These are phyloP conservation scores for Callithrix jacchus DNA, from an alignment of 2,113 vertebrate species.

Conservation along the genomic window DNA sequence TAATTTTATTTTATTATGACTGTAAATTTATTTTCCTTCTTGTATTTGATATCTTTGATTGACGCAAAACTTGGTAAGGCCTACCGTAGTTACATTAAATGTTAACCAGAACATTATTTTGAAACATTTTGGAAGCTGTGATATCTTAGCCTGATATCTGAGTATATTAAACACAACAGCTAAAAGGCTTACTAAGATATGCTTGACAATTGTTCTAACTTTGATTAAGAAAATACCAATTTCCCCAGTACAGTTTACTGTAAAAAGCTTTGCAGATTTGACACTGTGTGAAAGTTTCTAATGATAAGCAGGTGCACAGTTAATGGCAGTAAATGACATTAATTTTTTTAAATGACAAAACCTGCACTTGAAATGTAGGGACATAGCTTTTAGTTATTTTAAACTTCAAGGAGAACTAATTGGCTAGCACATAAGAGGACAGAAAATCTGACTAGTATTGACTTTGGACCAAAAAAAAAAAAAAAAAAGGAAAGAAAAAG, in stretches of 20 bases:
- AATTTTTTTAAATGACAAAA: slow-evolving; percentile 51
- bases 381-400: slow-evolving; percentile 50
- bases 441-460: slow-evolving; percentile 28
- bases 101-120: slow-evolving; percentile 67
- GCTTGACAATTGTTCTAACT: slow-evolving; percentile 66
- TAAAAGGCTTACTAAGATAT: slow-evolving; percentile 49
- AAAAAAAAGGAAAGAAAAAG: background rate
- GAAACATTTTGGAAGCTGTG: background rate
- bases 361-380: slow-evolving; percentile 66
- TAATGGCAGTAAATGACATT: slow-evolving; percentile 38
- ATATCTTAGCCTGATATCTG: slow-evolving; percentile 52
- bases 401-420: slow-evolving; percentile 36
- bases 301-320: background rate
- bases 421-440: background rate
- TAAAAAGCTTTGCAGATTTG: slow-evolving; percentile 53
- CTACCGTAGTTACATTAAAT: slow-evolving; percentile 52
- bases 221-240: background rate
- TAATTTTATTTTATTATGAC: slow-evolving; percentile 50
- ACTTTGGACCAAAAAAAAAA: background rate
- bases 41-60: slow-evolving; percentile 55
- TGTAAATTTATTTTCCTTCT: slow-evolving; percentile 55
- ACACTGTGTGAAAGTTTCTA: slow-evolving; percentile 8
- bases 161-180: slow-evolving; percentile 46
- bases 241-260: slow-evolving; percentile 28
- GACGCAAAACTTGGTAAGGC: slow-evolving; percentile 51